Evolutionary conservation across 2,888 invertebrate genomes (phyloP), one percentile per base, ranked within the genome.

Genomic region (Parnassius smintheus): DNA sequence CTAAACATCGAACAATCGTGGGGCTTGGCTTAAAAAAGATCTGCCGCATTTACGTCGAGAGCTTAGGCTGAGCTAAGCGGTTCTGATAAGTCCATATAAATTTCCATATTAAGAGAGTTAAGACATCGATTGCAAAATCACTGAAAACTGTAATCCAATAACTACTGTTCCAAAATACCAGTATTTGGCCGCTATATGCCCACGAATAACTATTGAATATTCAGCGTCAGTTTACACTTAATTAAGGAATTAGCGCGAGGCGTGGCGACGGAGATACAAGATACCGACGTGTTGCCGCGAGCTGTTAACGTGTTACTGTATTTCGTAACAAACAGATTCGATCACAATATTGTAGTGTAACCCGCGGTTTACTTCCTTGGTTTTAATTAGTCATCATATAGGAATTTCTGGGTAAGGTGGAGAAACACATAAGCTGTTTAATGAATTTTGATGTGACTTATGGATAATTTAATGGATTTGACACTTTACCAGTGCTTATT

Each of bases 231-330:
- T 80, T 81, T 80, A 77, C 79, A 78, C 81, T 82, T 84, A 83
- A 84, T 84, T 83, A 84, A 81, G 77, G 80, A 81, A 82, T 84
- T 82, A 82, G 77, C 76, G 71, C 72, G 74, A 73, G 71, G 75
- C 70, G 74, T 74, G 68, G 66, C 56, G 67, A 72, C 65, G 66
- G 72, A 73, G 75, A 77, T 75, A 71, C 72, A 69, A 75, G 74
- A 78, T 78, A 76, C 66, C 57, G 68, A 58, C 65, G 72, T 72
- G 66, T 74, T 71, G 74, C 72, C 68, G 49, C 70, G 72, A 70
- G 68, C 71, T 64, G 70, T 71, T 68, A 73, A 70, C 70, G 72
- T 70, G 72, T 70, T 71, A 71, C 70, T 41, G 61, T 56, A 74
- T 82, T 81, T 80, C 80, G 74, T 77, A 77, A 76, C 65, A 72